Percentiles rank a stretch among this genome's conserved stretches.
Evolutionary conservation across 2,888 invertebrate species (phyloP).

Genomic region (Laothoe populi): DNA sequence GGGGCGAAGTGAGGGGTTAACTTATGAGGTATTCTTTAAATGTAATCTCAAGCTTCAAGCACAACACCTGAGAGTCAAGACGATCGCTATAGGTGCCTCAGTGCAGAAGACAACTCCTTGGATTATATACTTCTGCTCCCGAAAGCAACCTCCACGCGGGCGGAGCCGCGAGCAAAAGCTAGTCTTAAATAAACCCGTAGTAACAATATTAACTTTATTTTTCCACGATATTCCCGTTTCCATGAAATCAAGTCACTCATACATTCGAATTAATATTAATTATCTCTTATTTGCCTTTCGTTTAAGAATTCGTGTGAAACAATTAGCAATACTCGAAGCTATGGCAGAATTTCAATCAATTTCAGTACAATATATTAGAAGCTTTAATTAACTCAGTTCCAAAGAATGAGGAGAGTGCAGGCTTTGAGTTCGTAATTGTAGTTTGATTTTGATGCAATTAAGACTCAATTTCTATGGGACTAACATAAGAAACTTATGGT

Average conservation of each 20-base stretch:
- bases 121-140: no score
- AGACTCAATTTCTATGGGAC: background rate
- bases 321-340: background rate
- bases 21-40: no score
- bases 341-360: background rate
- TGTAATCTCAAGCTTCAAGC: no score
- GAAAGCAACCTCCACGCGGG: no score
- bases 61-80: no score
- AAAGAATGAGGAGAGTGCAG: background rate
- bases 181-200: background rate
- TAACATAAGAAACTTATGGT: background rate
- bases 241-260: background rate
- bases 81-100: no score
- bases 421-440: conserved; percentile 2
- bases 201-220: background rate
- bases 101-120: no score
- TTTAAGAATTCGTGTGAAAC: background rate
- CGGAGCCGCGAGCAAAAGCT: no score
- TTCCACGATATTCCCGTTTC: no score
- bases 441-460: conserved; percentile 1
- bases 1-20: no score
- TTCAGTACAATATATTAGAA: background rate
- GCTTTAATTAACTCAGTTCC: conserved; percentile 8
- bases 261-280: background rate
- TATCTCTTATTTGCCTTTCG: background rate